These are phyloP conservation scores for Oreochromis tanganicae DNA, from an alignment of 2,113 vertebrate species.

Conservation along the genomic window DNA sequence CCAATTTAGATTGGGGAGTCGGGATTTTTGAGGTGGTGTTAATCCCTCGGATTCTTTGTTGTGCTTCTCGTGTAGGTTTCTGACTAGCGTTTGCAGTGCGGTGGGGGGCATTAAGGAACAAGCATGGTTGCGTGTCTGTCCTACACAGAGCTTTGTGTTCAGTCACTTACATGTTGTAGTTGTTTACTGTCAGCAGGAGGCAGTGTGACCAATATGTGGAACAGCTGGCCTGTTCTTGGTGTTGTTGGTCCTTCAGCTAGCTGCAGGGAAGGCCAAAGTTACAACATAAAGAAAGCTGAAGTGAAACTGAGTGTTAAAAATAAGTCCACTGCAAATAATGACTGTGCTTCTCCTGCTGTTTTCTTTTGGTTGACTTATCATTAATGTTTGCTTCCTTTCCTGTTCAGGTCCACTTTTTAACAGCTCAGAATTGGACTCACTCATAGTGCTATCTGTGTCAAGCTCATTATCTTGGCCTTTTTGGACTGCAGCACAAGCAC, in stretches of 20 bases:
- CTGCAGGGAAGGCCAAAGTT: not conserved
- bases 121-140: not conserved
- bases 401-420: not conserved
- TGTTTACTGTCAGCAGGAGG: not conserved
- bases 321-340: not conserved
- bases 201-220: not conserved
- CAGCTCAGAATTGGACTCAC: not conserved
- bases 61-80: not conserved
- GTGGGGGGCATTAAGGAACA: not conserved
- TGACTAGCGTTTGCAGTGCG: not conserved
- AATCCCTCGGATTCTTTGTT: not conserved
- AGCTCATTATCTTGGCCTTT: not conserved
- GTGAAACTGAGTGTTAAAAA: not conserved
- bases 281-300: not conserved
- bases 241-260: not conserved
- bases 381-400: not conserved
- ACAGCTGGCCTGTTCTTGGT: not conserved
- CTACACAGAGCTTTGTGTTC: not conserved
- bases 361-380: not conserved
- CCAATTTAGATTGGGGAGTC: not conserved
- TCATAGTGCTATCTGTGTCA: not conserved
- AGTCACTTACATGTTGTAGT: not conserved
- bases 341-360: not conserved
- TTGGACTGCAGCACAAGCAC: not conserved
- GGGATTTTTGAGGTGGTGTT: not conserved